These are phyloP conservation scores for Nysson spinosus DNA, from an alignment of 2,888 invertebrate genomes.

Conservation along the genomic window DNA sequence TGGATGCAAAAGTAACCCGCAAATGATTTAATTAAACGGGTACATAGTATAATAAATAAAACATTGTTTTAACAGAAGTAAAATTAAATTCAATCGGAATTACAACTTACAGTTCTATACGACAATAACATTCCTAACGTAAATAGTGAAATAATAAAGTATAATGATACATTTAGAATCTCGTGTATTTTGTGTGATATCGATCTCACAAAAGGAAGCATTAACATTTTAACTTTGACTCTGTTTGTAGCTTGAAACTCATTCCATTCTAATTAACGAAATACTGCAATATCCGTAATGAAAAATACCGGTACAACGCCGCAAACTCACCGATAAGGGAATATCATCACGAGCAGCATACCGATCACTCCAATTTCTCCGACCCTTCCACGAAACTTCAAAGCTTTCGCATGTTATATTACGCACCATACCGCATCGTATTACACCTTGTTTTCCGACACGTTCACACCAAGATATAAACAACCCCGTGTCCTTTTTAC, in stretches of 20 bases:
- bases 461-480: slow-evolving; percentile 46
- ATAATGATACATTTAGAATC: too few species aligned
- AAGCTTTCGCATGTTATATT: slow-evolving; percentile 56
- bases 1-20: slow-evolving; percentile 40
- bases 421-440: slow-evolving; percentile 51
- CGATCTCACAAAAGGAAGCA: too few species aligned
- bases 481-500: slow-evolving; percentile 1
- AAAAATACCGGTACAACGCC: slow-evolving; percentile 9
- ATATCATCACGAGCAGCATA: slow-evolving; percentile 41
- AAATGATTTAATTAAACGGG: slow-evolving; percentile 59
- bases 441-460: slow-evolving; percentile 52
- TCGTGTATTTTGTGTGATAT: too few species aligned
- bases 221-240: too few species aligned
- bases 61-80: too few species aligned
- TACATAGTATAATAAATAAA: too few species aligned
- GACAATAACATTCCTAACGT: too few species aligned
- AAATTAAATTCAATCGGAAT: too few species aligned
- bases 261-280: slow-evolving; percentile 29
- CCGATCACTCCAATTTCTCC: slow-evolving; percentile 55
- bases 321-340: slow-evolving; percentile 36
- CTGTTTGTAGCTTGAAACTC: not conserved
- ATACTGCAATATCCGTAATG: slow-evolving; percentile 4
- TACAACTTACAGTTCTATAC: too few species aligned
- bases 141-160: too few species aligned
- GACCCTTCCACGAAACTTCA: slow-evolving; percentile 54